Evolutionary conservation across 2,113 vertebrate genomes (phyloP).

Genomic region (Crotalus tigris): DNA sequence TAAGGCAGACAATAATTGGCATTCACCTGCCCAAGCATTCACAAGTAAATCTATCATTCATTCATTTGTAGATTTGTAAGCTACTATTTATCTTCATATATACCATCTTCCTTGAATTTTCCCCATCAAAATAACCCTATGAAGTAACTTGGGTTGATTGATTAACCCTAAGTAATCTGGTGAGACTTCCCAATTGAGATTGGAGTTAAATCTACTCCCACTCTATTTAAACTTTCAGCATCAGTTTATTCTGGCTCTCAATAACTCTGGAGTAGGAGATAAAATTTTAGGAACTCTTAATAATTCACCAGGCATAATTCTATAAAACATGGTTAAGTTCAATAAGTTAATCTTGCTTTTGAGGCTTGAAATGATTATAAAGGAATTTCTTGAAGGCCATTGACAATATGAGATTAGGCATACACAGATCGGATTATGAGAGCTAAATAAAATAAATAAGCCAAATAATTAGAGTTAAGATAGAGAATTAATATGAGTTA

Average conservation of each 20-base stretch:
- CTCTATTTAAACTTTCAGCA: not conserved
- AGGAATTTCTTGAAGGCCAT: not conserved
- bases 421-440: not conserved
- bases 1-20: not conserved
- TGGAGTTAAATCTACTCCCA: not conserved
- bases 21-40: not conserved
- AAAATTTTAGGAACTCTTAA: not conserved
- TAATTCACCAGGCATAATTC: not conserved
- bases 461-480: not conserved
- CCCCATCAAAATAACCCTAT: not conserved
- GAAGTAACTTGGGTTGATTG: not conserved
- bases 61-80: not conserved
- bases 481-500: not conserved
- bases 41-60: not conserved
- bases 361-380: not conserved
- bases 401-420: not conserved
- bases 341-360: not conserved
- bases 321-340: not conserved
- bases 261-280: not conserved
- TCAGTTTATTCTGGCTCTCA: not conserved
- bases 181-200: not conserved
- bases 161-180: not conserved
- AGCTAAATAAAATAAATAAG: not conserved
- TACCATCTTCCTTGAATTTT: not conserved
- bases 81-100: not conserved